phyloP scores from a whole-genome alignment of 2,797 vertebrate genomes.

The Gila robusta region DNA sequence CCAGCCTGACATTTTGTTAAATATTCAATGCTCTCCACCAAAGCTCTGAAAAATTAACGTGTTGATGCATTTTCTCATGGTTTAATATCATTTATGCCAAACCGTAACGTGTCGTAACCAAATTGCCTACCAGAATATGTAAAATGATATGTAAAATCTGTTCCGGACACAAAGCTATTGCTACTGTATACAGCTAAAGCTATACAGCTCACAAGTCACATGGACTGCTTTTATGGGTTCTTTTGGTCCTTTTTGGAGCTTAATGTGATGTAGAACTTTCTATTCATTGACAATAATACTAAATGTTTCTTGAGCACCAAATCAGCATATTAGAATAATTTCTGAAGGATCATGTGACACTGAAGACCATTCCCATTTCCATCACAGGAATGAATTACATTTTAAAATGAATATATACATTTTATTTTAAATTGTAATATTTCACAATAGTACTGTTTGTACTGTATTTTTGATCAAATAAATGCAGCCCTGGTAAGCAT shows the following conservation, averaged over 20 bases:
- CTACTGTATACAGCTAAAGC: no score
- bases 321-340: background rate
- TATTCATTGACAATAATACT: background rate
- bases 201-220: background rate
- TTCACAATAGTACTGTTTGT: background rate
- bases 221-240: background rate
- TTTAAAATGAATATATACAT: background rate
- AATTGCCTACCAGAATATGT: background rate
- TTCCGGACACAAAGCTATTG: background rate
- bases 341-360: background rate
- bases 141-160: background rate
- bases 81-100: background rate
- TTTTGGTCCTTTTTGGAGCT: background rate
- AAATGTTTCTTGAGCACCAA: background rate
- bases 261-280: background rate
- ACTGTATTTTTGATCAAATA: background rate
- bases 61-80: background rate
- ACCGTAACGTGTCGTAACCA: background rate
- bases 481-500: background rate
- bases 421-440: no score
- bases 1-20: background rate
- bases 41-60: background rate
- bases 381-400: background rate
- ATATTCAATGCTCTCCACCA: background rate
- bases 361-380: background rate